phyloP scores from a whole-genome alignment of 1,140 invertebrate species.

The Bombus superbus region DNA sequence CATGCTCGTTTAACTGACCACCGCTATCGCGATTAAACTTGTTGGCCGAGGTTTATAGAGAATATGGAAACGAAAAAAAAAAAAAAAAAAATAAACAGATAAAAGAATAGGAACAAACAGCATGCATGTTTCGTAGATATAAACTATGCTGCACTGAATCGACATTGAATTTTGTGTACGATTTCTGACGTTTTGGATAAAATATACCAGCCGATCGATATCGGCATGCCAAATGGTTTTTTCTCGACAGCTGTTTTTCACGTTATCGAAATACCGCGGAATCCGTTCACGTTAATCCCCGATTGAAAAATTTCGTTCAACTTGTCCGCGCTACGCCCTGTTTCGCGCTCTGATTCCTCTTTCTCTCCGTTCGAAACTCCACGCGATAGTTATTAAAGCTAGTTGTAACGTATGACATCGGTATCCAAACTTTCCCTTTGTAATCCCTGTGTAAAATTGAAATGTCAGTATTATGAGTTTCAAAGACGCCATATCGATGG shows the following conservation, averaged over 20 bases:
- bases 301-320: slow-evolving; percentile 22
- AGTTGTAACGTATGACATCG: slow-evolving; percentile 5
- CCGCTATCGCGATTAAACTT: slow-evolving; percentile 45
- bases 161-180: slow-evolving; percentile 46
- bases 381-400: slow-evolving; percentile 30
- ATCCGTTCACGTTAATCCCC: slow-evolving; percentile 34
- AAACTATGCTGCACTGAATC: neutral
- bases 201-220: slow-evolving; percentile 28
- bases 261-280: slow-evolving; percentile 37
- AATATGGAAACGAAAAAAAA: neutral
- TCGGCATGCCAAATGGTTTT: slow-evolving; percentile 19
- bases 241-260: slow-evolving; percentile 45
- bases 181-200: slow-evolving; percentile 28
- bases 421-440: neutral
- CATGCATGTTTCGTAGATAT: slow-evolving; percentile 2
- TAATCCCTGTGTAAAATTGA: slow-evolving; percentile 13
- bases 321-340: neutral
- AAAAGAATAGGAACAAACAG: neutral
- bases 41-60: slow-evolving; percentile 10
- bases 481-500: neutral
- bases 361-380: too few relatives aligned
- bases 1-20: neutral
- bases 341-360: neutral
- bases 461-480: slow-evolving; percentile 13
- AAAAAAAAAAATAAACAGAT: neutral